Evolutionary conservation across 2,888 invertebrate genomes (phyloP).

Genomic region (Podotricha telesiphe): DNA sequence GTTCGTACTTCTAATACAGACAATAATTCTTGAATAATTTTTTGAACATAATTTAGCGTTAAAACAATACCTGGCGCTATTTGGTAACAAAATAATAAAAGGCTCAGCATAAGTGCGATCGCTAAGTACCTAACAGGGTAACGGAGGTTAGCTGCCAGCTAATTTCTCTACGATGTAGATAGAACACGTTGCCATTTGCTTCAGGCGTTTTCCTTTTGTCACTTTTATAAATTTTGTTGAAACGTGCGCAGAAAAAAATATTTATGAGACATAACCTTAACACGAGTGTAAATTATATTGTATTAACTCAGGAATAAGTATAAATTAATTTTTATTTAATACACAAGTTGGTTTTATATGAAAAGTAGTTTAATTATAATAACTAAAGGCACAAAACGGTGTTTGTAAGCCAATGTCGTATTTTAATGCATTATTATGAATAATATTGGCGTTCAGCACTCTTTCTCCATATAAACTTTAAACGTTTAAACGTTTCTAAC

Average conservation of each 20-base stretch:
- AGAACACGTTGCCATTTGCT: conserved; percentile 68
- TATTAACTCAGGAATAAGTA: neutral
- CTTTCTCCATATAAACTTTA: too few species aligned
- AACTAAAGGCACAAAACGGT: too few species aligned
- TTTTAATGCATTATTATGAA: too few species aligned
- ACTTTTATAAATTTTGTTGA: conserved; percentile 69
- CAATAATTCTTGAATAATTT: neutral
- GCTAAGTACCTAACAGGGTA: conserved; percentile 50
- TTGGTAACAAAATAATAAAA: conserved; percentile 33
- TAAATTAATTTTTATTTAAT: neutral
- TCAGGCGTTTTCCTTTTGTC: conserved; percentile 59
- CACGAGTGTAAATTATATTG: conserved; percentile 13
- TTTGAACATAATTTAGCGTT: conserved; percentile 15
- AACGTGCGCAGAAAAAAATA: conserved; percentile 52
- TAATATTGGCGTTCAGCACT: too few species aligned
- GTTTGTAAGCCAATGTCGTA: too few species aligned
- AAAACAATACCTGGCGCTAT: conserved; percentile 17
- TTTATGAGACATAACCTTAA: conserved; percentile 5
- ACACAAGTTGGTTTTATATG: neutral
- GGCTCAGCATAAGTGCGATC: conserved; percentile 46
- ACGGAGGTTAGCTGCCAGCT: conserved; percentile 66
- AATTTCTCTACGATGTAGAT: conserved; percentile 76
- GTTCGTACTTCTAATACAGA: neutral
- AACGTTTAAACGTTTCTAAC: too few species aligned
- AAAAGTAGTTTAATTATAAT: neutral